phyloP scores from a whole-genome alignment of 2,113 vertebrate genomes.

The Callipepla squamata region DNA sequence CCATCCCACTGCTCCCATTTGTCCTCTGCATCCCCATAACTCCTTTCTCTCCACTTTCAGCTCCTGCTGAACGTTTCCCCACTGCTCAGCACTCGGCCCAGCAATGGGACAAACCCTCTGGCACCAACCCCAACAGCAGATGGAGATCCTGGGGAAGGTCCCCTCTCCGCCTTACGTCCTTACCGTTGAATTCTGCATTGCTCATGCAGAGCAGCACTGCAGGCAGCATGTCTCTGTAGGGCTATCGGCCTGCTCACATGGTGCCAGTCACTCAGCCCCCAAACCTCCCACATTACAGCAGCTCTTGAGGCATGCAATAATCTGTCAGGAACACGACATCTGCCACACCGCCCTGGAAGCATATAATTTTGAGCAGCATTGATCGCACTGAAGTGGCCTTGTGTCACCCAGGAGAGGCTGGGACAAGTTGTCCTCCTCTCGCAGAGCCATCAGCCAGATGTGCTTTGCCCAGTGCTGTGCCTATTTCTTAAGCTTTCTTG shows the following conservation, averaged over 20 bases:
- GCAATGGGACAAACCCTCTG: rapidly evolving
- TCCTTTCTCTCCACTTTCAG: neutral
- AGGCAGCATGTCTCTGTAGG: neutral
- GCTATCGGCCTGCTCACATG: neutral
- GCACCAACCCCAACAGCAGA: neutral
- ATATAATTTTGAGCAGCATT: neutral
- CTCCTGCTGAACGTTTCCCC: neutral
- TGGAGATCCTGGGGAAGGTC: neutral
- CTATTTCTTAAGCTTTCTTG: neutral
- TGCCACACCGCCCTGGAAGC: neutral
- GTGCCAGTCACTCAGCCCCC: neutral
- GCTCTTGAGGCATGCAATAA: neutral
- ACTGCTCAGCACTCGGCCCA: neutral
- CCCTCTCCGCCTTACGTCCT: neutral
- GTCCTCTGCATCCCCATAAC: rapidly evolving
- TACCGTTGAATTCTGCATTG: neutral
- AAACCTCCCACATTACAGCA: neutral
- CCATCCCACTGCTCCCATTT: neutral
- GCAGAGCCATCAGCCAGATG: neutral
- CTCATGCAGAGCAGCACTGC: neutral
- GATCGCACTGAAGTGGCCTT: neutral
- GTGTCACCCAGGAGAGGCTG: constrained; percentile 5
- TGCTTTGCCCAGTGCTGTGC: neutral
- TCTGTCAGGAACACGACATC: neutral
- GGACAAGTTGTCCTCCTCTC: neutral